These are phyloP conservation scores for Drosophila neocordata DNA, from an alignment of 1,140 invertebrate species.

Conservation along the genomic window DNA sequence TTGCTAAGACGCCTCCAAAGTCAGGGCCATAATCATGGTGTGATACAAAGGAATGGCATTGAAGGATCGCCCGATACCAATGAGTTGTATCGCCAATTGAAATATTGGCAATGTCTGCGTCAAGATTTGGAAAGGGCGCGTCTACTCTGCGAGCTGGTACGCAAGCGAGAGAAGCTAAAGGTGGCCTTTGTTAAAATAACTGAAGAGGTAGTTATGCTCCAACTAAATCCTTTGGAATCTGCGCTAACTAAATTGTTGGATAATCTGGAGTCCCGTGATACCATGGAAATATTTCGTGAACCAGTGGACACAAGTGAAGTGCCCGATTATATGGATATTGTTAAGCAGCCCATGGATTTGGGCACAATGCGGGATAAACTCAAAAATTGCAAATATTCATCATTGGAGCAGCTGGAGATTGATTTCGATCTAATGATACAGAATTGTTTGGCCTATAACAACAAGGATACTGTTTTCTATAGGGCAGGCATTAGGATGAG, in stretches of 20 bases:
- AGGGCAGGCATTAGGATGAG: slow-evolving; percentile 93
- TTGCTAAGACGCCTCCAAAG: slow-evolving; percentile 93
- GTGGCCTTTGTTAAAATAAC: slow-evolving; percentile 92
- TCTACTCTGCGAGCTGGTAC: slow-evolving; percentile 95
- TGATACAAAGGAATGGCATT: slow-evolving; percentile 83
- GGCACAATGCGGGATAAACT: slow-evolving; percentile 94
- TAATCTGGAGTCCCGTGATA: slow-evolving; percentile 90
- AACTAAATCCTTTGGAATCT: slow-evolving; percentile 92
- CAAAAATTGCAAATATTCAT: slow-evolving; percentile 89
- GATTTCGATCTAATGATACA: slow-evolving; percentile 97
- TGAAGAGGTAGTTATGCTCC: slow-evolving; percentile 91
- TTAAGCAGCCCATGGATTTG: slow-evolving; percentile 97
- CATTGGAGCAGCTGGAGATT: slow-evolving; percentile 90
- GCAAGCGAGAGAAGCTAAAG: slow-evolving; percentile 97
- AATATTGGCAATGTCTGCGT: slow-evolving; percentile 96
- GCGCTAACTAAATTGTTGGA: slow-evolving; percentile 90
- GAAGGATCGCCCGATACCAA: slow-evolving; percentile 85
- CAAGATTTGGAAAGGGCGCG: slow-evolving; percentile 97
- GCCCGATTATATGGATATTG: slow-evolving; percentile 95
- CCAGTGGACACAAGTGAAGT: slow-evolving; percentile 96
- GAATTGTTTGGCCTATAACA: slow-evolving; percentile 97
- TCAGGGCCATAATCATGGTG: slow-evolving; percentile 84
- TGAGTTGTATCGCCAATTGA: slow-evolving; percentile 93
- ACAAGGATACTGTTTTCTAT: slow-evolving; percentile 94
- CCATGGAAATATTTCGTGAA: slow-evolving; percentile 94